Percentiles rank a stretch among this genome's conserved stretches.
Conservation (phyloP, 2,797 vertebrate genomes). For the Peromyscus eremicus region DNA sequence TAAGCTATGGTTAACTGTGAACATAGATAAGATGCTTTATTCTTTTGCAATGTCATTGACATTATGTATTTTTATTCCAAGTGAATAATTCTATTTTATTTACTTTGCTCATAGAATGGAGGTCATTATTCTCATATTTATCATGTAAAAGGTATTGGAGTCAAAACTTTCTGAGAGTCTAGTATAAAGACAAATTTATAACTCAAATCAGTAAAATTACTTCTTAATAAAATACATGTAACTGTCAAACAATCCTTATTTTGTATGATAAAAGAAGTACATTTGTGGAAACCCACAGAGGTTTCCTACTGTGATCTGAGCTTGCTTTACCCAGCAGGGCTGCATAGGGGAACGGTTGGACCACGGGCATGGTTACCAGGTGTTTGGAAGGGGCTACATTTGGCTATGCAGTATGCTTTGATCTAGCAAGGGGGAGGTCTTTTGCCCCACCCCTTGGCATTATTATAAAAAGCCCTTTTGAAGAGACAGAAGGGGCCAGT, state of each 20-base stretch:
- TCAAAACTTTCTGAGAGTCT: slow-evolving; percentile 54
- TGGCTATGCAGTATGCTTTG: too few species aligned
- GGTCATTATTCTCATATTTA: slow-evolving; percentile 54
- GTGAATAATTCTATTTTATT: slow-evolving; percentile 57
- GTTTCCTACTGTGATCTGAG: too few species aligned
- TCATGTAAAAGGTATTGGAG: slow-evolving; percentile 25
- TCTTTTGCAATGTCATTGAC: slow-evolving; percentile 10
- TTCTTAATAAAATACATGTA: slow-evolving; percentile 49
- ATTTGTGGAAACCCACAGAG: too few species aligned
- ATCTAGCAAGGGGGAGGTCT: too few species aligned
- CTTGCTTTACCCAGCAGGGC: too few species aligned
- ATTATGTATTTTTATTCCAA: background rate
- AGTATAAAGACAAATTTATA: slow-evolving; percentile 27
- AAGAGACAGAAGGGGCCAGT: too few species aligned
- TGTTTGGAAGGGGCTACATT: too few species aligned
- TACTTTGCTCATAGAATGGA: slow-evolving; percentile 13
- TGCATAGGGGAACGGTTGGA: too few species aligned
- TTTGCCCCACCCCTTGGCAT: too few species aligned
- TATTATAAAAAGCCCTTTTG: too few species aligned
- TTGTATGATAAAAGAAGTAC: background rate
- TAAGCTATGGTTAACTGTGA: slow-evolving; percentile 65
- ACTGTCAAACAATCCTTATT: background rate
- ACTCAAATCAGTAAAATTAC: slow-evolving; percentile 47
- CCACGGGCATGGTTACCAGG: too few species aligned
- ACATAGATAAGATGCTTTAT: slow-evolving; percentile 30